Base-by-base conservation (phyloP, 2,888 invertebrate species). In the Drosophila affinis region DNA sequence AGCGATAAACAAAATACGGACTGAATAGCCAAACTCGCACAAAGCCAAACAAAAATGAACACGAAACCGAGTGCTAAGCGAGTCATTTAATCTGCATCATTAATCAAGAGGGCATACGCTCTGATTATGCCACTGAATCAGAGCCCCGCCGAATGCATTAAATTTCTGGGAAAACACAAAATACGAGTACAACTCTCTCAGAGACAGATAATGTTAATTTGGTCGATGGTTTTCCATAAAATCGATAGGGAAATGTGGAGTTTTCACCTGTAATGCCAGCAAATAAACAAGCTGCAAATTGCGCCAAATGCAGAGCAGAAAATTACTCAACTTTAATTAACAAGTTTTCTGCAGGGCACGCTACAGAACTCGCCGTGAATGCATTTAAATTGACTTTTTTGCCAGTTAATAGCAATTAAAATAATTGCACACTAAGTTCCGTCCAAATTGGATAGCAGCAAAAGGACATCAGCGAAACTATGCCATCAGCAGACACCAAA, bases 51-150 rank as follows among this genome's bases (percentile, higher is more conserved):
- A 68, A 55, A 48, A 72, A 63, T 39, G 29, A 18, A 60, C 76
- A 70, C 47, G 68, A 56, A 67, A 78, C 60, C 64, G 62, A 47
- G 44, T 60, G 65, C 64, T 51, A 55, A 52, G 61, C 62, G 54
- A 75, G 65, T 72, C 69, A 72, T 76, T 74, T 81, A 81, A 84
- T 79, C 77, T 81, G 74, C 81, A 77, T 84, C 79, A 79, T 77
- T 84, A 79, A 84, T 81, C 84, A 81, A 77, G 79, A 24, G 58
- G 61, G 49, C 65, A 77, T 67, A 77, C 55, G 69, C 62, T 65
- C 67, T 72, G 84, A 77, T 81, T 79, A 77, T 77, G 62, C 64
- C 47, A 59, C 59, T 69, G 59, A 56, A 71, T 72, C 72, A 71
- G 61, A 60, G n/a, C 14, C 14, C 39, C 7, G 39, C 39, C 6